A percentile compares a stretch with the other conserved stretches of the same genome.
Evolutionary conservation across 2,888 invertebrate genomes (phyloP).

Genomic region (Holacanthella duospinosa): DNA sequence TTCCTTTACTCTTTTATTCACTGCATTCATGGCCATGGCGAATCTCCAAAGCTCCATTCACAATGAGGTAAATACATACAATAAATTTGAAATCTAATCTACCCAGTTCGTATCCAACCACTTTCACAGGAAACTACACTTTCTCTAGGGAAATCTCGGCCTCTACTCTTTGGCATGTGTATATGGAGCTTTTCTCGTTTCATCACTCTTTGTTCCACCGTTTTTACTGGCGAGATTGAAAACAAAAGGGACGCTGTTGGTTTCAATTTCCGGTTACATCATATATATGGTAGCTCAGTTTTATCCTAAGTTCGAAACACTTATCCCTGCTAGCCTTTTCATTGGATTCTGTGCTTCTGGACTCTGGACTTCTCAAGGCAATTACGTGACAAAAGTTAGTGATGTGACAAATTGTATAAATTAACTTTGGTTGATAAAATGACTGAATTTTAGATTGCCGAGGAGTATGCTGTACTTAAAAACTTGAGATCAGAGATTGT

Average conservation of each 20-base stretch:
- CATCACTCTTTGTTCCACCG: conserved; percentile 3
- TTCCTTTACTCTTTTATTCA: not conserved
- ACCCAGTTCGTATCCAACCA: too few relatives aligned
- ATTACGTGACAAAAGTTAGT: not conserved
- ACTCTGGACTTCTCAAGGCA: not conserved
- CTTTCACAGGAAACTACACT: not conserved
- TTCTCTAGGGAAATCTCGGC: conserved; percentile 1
- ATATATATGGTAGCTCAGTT: conserved; percentile 1
- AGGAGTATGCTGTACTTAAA: conserved; percentile 3
- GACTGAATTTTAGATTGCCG: not conserved
- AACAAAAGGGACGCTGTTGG: not conserved
- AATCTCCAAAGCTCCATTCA: conserved; percentile 3
- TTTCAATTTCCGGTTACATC: not conserved
- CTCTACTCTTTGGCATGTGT: not conserved
- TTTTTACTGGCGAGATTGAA: not conserved
- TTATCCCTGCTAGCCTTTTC: not conserved
- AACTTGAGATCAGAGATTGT: not conserved
- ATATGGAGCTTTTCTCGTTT: not conserved
- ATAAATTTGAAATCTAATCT: too few relatives aligned
- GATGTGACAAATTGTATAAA: not conserved
- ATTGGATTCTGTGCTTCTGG: not conserved
- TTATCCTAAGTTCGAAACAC: not conserved
- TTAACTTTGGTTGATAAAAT: not conserved
- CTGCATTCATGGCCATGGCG: not conserved
- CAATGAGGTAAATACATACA: not conserved